Conservation (phyloP, 2,797 vertebrate genomes). For the Poecilia wingei region DNA sequence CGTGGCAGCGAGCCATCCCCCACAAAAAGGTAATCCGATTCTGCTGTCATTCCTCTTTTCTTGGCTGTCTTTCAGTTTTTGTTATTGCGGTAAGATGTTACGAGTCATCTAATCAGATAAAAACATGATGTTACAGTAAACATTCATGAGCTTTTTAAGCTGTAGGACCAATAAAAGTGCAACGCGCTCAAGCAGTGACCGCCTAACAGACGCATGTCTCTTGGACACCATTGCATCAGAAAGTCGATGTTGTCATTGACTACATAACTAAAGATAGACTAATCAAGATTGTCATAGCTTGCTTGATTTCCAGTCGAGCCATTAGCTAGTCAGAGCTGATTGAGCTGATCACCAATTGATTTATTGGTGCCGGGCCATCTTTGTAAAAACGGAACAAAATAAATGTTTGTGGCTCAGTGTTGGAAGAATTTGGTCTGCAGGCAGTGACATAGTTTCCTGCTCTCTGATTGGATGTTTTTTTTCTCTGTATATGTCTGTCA, state of each 20-base stretch:
- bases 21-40: conserved; percentile 27
- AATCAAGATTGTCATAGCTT: background rate
- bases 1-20: conserved; percentile 21
- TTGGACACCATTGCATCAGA: background rate
- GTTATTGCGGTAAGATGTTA: conserved; percentile 28
- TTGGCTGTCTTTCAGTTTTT: conserved; percentile 40
- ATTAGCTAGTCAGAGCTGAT: background rate
- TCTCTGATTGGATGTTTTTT: background rate
- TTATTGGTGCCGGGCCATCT: background rate
- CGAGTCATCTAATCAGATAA: conserved; percentile 18
- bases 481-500: background rate
- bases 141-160: background rate
- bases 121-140: conserved; percentile 5
- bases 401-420: background rate
- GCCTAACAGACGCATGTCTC: background rate
- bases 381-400: too few species aligned
- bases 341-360: background rate
- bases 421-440: background rate
- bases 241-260: background rate
- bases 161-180: background rate
- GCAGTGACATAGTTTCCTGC: background rate
- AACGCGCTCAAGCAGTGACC: background rate
- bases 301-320: background rate
- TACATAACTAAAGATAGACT: background rate
- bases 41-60: conserved; percentile 20